Percentiles rank a stretch among this genome's conserved stretches.
These are phyloP conservation scores for Erebia aethiops DNA, from an alignment of 2,888 invertebrate species.

Conservation along the genomic window DNA sequence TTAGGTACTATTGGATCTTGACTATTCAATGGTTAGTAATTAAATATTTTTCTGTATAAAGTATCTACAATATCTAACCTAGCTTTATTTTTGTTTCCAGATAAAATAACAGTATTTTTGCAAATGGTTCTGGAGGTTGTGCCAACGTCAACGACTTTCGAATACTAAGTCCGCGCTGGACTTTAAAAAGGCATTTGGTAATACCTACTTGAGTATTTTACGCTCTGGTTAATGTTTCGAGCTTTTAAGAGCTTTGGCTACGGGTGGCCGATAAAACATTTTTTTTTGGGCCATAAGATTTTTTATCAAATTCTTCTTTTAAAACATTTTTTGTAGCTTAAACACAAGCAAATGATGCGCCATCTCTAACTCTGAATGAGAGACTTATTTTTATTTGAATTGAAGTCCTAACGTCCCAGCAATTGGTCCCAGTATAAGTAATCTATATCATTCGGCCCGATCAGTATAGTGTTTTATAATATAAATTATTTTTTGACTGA, in stretches of 20 bases:
- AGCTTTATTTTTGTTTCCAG: slow-evolving; percentile 77
- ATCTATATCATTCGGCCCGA: slow-evolving; percentile 27
- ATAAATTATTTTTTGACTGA: slow-evolving; percentile 49
- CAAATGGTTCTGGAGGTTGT: slow-evolving; percentile 96
- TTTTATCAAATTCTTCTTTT: neutral
- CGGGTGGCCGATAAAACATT: neutral
- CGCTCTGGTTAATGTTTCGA: slow-evolving; percentile 30
- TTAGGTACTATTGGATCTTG: no score
- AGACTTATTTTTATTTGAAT: slow-evolving; percentile 23
- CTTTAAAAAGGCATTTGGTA: slow-evolving; percentile 68
- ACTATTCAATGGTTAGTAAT: no score
- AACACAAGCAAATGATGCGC: neutral
- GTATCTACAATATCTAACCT: neutral
- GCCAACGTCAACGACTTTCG: slow-evolving; percentile 90
- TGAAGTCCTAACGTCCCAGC: slow-evolving; percentile 15
- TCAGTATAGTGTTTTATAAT: slow-evolving; percentile 28
- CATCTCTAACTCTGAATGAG: neutral
- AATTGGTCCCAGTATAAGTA: slow-evolving; percentile 20
- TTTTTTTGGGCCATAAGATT: neutral
- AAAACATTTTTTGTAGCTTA: neutral
- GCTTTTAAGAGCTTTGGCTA: slow-evolving; percentile 24
- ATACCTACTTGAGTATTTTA: slow-evolving; percentile 26
- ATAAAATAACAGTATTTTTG: slow-evolving; percentile 93
- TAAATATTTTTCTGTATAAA: no score
- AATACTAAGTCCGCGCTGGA: slow-evolving; percentile 80